Conservation (phyloP, 92 coral and sea anemone species). For the Phenganax subtilis region DNA sequence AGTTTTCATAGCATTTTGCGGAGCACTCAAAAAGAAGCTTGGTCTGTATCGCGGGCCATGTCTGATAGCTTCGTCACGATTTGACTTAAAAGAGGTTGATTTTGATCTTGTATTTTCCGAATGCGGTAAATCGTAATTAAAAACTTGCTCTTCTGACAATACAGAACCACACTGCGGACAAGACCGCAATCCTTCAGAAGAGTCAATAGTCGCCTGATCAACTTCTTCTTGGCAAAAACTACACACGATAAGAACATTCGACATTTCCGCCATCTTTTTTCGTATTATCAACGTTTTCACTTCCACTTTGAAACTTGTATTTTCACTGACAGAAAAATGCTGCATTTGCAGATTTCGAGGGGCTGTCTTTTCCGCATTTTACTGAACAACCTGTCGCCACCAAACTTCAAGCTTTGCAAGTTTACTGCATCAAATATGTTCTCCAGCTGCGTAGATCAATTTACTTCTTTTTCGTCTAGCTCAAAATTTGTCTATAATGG, state of each 20-base stretch:
- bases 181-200: not conserved
- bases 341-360: too few relatives aligned
- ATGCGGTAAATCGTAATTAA: not conserved
- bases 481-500: too few relatives aligned
- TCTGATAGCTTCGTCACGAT: not conserved
- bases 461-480: too few relatives aligned
- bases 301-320: not conserved
- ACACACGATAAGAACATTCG: not conserved
- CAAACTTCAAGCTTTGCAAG: too few relatives aligned
- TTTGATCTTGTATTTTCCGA: not conserved
- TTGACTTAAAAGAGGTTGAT: too few relatives aligned
- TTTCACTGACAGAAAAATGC: too few relatives aligned
- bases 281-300: not conserved
- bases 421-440: too few relatives aligned
- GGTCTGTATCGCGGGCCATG: not conserved
- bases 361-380: too few relatives aligned
- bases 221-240: not conserved
- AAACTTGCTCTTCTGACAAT: slow-evolving; percentile 21
- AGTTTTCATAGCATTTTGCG: not conserved
- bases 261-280: slow-evolving; percentile 8
- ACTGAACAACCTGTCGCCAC: too few relatives aligned
- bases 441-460: too few relatives aligned
- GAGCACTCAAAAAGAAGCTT: not conserved
- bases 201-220: slow-evolving; percentile 2
- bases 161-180: slow-evolving; percentile 39